Conservation (phyloP, 2,888 invertebrate genomes). For the Drosophila meridionalis region DNA sequence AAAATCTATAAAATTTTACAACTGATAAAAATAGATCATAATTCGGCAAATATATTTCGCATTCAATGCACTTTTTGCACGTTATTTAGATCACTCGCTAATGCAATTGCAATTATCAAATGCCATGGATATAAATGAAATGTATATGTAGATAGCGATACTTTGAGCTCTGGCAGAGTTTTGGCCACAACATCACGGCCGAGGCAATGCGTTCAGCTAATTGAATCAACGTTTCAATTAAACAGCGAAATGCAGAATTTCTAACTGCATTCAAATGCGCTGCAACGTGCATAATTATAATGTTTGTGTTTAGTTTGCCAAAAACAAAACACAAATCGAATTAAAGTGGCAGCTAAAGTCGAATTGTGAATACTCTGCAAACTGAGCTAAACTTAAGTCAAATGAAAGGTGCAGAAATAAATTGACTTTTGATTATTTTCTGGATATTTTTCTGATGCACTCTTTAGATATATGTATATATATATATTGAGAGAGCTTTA, state of each 20-base stretch:
- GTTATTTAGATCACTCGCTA: not conserved
- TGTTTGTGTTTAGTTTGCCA: constrained; percentile 20
- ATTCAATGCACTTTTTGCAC: not conserved
- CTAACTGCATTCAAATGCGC: constrained; percentile 26
- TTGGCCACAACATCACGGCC: constrained; percentile 28
- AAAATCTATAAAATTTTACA: not conserved
- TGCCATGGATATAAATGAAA: not conserved
- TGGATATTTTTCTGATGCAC: too few relatives aligned
- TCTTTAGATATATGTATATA: not conserved
- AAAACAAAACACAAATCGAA: constrained; percentile 3
- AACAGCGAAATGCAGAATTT: constrained; percentile 1
- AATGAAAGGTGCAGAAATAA: not conserved
- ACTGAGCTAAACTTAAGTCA: too few relatives aligned
- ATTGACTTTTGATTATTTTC: not conserved
- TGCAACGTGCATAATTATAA: constrained; percentile 25
- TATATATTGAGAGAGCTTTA: not conserved
- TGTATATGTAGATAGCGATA: not conserved
- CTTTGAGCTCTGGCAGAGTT: constrained; percentile 11
- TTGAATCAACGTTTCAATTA: constrained; percentile 41
- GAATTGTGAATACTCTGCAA: not conserved
- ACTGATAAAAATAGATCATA: not conserved
- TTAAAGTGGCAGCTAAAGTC: too few relatives aligned
- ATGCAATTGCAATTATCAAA: constrained; percentile 14
- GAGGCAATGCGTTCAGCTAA: constrained; percentile 35
- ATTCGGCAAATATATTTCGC: not conserved